A percentile compares a stretch with the other conserved stretches of the same genome.
Evolutionary conservation across 2,888 invertebrate species (phyloP).

Genomic region (Hypolimnas misippus): DNA sequence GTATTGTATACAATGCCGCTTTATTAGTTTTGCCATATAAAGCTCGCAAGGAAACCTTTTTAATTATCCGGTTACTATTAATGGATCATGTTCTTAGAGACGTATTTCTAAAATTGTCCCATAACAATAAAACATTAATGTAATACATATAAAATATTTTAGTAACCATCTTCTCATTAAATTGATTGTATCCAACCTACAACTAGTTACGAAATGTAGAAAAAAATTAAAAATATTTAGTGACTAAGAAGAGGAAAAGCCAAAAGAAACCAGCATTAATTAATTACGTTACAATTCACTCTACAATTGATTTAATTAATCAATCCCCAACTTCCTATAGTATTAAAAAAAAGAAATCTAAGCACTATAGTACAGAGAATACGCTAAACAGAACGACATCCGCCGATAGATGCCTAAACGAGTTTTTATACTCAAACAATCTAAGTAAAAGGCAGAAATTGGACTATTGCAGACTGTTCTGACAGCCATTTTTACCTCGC

Average conservation of each 20-base stretch:
- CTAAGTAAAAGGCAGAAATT: constrained; percentile 83
- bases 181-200: too few relatives aligned
- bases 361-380: constrained; percentile 15
- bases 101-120: neutral
- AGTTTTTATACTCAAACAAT: constrained; percentile 57
- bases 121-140: neutral
- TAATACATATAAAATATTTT: neutral
- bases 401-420: constrained; percentile 58
- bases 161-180: neutral
- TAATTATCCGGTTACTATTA: constrained; percentile 22
- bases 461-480: constrained; percentile 82
- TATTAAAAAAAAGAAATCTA: constrained; percentile 26
- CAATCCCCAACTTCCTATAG: constrained; percentile 21
- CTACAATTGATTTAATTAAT: constrained; percentile 13
- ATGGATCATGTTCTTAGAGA: constrained; percentile 2
- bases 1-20: constrained; percentile 36
- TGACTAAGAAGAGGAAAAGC: too few relatives aligned
- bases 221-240: too few relatives aligned
- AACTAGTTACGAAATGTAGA: too few relatives aligned
- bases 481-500: constrained; percentile 81
- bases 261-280: neutral
- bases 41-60: constrained; percentile 23
- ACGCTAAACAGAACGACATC: constrained; percentile 32
- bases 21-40: constrained; percentile 43
- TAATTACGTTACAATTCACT: neutral